These are phyloP conservation scores for Nasua narica DNA, from an alignment of 2,797 vertebrate genomes.

Conservation along the genomic window DNA sequence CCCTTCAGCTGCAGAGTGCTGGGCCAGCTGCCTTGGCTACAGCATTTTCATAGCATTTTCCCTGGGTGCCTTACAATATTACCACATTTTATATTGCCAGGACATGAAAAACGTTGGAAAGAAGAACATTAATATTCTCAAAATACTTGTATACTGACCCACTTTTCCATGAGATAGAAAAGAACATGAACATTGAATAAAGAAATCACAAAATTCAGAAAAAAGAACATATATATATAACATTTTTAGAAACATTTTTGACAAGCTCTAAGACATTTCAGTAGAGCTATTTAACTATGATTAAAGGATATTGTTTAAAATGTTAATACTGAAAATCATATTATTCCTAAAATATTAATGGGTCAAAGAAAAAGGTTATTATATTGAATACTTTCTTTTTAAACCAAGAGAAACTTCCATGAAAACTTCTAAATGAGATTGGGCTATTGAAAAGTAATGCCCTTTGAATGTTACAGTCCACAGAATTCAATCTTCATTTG, in stretches of 20 bases:
- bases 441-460: background rate
- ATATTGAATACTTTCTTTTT: background rate
- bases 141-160: background rate
- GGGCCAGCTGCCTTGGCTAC: background rate
- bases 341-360: background rate
- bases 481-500: background rate
- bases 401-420: background rate
- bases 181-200: background rate
- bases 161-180: background rate
- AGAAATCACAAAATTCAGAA: constrained; percentile 1
- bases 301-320: background rate
- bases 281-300: background rate
- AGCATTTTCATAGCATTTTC: background rate
- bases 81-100: background rate
- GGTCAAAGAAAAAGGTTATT: background rate
- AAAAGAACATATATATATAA: background rate
- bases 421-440: background rate
- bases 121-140: background rate
- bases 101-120: background rate
- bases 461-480: background rate
- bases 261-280: background rate
- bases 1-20: background rate
- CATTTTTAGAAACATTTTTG: background rate
- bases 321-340: background rate
- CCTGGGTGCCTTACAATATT: background rate